A percentile compares a stretch with the other conserved stretches of the same genome.
Evolutionary conservation across 2,797 vertebrate species (phyloP).

Genomic region (Artibeus jamaicensis): DNA sequence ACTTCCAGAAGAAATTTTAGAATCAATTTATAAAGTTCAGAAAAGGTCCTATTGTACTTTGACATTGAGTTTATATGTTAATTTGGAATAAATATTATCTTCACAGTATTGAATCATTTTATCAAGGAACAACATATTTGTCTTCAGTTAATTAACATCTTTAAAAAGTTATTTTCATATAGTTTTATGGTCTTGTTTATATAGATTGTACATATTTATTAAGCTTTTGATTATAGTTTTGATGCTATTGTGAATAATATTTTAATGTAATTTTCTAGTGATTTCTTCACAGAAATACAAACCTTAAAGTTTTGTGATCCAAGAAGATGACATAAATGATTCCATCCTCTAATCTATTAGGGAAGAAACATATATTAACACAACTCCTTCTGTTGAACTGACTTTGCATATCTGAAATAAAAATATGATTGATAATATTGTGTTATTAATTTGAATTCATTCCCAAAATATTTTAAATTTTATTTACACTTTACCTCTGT

Average conservation of each 20-base stretch:
- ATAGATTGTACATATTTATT: neutral
- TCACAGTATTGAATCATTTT: slow-evolving; percentile 4
- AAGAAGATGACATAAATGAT: neutral
- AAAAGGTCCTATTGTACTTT: neutral
- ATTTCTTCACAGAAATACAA: neutral
- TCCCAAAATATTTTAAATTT: neutral
- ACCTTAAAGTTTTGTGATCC: neutral
- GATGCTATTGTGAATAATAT: neutral
- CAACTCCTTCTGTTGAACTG: neutral
- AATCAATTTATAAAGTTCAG: neutral
- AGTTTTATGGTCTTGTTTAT: neutral
- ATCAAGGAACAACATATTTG: neutral
- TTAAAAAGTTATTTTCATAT: neutral
- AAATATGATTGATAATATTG: neutral
- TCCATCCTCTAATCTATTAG: neutral
- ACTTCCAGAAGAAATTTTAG: neutral
- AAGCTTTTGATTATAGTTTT: neutral
- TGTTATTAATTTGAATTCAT: neutral
- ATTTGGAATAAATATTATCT: neutral
- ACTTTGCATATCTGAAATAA: slow-evolving; percentile 20
- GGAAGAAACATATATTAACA: neutral
- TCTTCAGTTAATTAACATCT: neutral
- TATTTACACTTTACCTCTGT: neutral
- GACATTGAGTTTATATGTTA: neutral
- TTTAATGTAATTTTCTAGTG: neutral